These are phyloP conservation scores for Brenthis daphne DNA, from an alignment of 2,888 invertebrate genomes.

Conservation along the genomic window DNA sequence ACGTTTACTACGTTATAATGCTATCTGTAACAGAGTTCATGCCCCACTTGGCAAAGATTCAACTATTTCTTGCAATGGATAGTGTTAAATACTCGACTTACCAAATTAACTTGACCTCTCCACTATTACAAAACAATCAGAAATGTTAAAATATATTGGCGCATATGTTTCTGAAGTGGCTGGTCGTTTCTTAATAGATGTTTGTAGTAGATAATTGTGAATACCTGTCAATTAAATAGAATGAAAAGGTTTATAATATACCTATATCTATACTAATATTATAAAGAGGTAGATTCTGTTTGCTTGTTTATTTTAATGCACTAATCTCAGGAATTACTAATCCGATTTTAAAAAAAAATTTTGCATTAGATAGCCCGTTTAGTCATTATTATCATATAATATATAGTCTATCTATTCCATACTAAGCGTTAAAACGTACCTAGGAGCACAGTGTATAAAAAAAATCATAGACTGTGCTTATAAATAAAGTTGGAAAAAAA, in stretches of 20 bases:
- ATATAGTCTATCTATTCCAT: no score
- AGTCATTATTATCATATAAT: no score
- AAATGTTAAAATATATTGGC: neutral
- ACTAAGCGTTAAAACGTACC: no score
- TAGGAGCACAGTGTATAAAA: no score
- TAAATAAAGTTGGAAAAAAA: no score
- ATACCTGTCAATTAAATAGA: neutral
- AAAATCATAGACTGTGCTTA: no score
- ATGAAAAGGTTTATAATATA: neutral
- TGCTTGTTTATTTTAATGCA: no score
- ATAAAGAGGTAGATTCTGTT: no score
- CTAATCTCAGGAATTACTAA: no score
- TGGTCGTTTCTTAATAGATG: neutral
- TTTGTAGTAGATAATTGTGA: neutral
- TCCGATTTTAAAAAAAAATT: no score
- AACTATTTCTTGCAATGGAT: slow-evolving; percentile 26
- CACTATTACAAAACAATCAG: slow-evolving; percentile 14
- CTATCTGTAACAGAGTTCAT: slow-evolving; percentile 22
- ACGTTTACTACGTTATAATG: neutral
- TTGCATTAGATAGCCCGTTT: no score
- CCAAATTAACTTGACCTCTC: slow-evolving; percentile 18
- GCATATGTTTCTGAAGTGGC: neutral
- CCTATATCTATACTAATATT: no score
- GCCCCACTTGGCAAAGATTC: slow-evolving; percentile 32
- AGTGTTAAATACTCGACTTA: slow-evolving; percentile 8